phyloP scores from a whole-genome alignment of 2,797 vertebrate genomes.

The Spinibarbus caldwelli region DNA sequence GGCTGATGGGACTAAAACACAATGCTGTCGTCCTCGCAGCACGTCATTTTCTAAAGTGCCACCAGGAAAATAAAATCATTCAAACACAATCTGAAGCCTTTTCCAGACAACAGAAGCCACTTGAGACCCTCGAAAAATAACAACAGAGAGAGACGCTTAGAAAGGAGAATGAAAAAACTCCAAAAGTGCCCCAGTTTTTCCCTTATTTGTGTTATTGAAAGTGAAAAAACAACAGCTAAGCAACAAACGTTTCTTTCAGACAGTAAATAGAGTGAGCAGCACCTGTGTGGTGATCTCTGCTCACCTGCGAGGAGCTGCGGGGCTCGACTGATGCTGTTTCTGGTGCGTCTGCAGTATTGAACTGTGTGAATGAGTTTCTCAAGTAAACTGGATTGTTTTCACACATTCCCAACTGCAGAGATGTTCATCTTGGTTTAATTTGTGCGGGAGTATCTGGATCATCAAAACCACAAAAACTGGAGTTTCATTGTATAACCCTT shows the following conservation, averaged over 20 bases:
- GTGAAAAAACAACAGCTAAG: conserved; percentile 13
- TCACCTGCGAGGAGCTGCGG: not conserved
- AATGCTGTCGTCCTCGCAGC: conserved; percentile 74
- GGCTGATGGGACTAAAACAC: conserved; percentile 73
- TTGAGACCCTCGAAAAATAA: conserved; percentile 23
- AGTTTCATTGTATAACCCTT: not conserved
- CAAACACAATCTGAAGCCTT: conserved; percentile 65
- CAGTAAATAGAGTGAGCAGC: not conserved
- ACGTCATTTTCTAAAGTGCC: conserved; percentile 76
- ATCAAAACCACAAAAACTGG: not conserved
- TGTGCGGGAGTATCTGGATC: not conserved
- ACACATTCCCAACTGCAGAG: not conserved
- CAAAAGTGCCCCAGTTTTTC: conserved; percentile 16
- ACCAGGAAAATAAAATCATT: conserved; percentile 75
- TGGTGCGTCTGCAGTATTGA: not conserved
- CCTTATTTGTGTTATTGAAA: conserved; percentile 22
- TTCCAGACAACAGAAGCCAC: conserved; percentile 40
- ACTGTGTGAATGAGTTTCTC: not conserved
- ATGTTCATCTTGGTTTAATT: too few species aligned
- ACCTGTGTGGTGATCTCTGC: not conserved
- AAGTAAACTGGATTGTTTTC: too few species aligned
- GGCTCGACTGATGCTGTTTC: not conserved
- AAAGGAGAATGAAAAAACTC: not conserved
- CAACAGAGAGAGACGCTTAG: not conserved
- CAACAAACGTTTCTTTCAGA: not conserved